These are phyloP conservation scores for Clamator glandarius DNA, from an alignment of 2,797 vertebrate genomes.

Conservation along the genomic window DNA sequence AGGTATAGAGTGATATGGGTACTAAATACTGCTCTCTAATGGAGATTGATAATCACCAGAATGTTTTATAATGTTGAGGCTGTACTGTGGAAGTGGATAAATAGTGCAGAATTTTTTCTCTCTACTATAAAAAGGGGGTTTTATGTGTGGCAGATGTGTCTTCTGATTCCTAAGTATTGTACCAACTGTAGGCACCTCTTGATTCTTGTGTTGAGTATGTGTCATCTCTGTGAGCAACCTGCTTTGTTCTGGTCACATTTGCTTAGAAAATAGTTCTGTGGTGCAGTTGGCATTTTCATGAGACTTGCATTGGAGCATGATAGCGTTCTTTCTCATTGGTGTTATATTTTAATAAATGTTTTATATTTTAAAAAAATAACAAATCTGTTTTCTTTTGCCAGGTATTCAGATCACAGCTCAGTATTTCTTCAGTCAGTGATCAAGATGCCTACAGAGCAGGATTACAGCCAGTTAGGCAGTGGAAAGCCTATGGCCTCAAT, in stretches of 20 bases:
- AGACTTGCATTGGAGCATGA: not conserved
- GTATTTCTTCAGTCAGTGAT: slow-evolving; percentile 79
- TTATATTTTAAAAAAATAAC: not conserved
- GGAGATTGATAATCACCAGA: not conserved
- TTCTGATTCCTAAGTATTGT: not conserved
- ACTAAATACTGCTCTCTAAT: not conserved
- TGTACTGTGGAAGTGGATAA: not conserved
- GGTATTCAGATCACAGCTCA: slow-evolving; percentile 82
- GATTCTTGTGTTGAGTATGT: not conserved
- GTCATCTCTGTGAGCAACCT: not conserved
- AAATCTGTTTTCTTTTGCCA: slow-evolving; percentile 50
- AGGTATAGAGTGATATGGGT: not conserved
- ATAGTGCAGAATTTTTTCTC: not conserved
- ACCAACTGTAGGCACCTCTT: not conserved
- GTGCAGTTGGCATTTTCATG: not conserved
- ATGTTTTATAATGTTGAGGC: not conserved
- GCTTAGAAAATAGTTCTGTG: not conserved
- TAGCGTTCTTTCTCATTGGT: not conserved
- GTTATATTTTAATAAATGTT: not conserved
- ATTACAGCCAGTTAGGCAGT: slow-evolving; percentile 84
- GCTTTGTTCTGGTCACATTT: not conserved
- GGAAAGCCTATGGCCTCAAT: slow-evolving; percentile 87
- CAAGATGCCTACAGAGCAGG: slow-evolving; percentile 83
- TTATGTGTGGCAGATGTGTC: not conserved
- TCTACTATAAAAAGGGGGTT: not conserved